phyloP scores from a whole-genome alignment of 2,113 vertebrate genomes.

The Sinocyclocheilus anophthalmus region DNA sequence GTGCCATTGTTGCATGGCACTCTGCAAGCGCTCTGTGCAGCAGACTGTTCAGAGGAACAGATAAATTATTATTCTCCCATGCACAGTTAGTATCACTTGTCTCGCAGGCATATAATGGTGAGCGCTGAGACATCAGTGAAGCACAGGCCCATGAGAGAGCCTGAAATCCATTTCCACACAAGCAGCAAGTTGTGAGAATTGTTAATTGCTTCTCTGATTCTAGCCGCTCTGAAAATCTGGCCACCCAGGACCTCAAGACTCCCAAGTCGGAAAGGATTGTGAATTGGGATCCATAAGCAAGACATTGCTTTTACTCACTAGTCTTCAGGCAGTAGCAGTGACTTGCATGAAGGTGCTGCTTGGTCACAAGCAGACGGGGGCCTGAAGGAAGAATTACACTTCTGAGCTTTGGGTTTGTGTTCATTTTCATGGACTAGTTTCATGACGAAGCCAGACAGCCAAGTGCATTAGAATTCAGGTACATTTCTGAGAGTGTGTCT shows the following conservation, averaged over 20 bases:
- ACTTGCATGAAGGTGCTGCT: slow-evolving; percentile 59
- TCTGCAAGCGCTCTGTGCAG: background rate
- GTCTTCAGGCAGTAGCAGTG: slow-evolving; percentile 55
- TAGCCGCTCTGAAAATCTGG: slow-evolving; percentile 43
- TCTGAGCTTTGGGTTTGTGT: slow-evolving; percentile 38
- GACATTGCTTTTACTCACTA: slow-evolving; percentile 63
- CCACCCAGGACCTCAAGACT: slow-evolving; percentile 53
- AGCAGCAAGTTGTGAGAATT: slow-evolving; percentile 41
- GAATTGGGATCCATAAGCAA: slow-evolving; percentile 58
- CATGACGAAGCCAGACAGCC: slow-evolving; percentile 3
- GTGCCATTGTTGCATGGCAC: slow-evolving; percentile 28
- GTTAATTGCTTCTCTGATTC: slow-evolving; percentile 45
- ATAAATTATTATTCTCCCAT: slow-evolving; percentile 45
- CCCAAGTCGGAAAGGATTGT: slow-evolving; percentile 47
- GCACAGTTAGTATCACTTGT: slow-evolving; percentile 41
- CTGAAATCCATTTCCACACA: slow-evolving; percentile 32
- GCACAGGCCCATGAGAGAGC: background rate
- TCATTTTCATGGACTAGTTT: slow-evolving; percentile 47
- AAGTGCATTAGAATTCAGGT: slow-evolving; percentile 38
- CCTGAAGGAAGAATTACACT: slow-evolving; percentile 59
- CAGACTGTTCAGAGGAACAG: slow-evolving; percentile 32
- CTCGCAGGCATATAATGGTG: slow-evolving; percentile 27
- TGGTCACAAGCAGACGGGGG: slow-evolving; percentile 58
- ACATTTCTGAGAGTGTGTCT: slow-evolving; percentile 1
- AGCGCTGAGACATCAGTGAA: slow-evolving; percentile 1